A percentile compares a stretch with the other conserved stretches of the same genome.
These are phyloP conservation scores for Pocillopora damicornis DNA, from an alignment of 64 coral and sea anemone genomes.

Conservation along the genomic window DNA sequence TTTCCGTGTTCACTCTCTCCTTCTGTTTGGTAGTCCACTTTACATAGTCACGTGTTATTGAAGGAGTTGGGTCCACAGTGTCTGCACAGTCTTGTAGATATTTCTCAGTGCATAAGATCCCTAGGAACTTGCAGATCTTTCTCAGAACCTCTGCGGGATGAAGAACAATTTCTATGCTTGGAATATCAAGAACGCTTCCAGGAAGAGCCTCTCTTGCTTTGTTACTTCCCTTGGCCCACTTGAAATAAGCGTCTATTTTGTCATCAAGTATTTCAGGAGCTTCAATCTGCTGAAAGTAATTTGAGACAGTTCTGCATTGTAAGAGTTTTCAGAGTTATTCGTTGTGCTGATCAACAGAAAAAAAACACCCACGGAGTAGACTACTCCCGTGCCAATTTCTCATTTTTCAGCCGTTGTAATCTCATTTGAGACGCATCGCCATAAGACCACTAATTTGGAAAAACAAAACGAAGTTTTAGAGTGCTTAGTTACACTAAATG, in stretches of 20 bases:
- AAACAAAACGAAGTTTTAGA: too few species aligned
- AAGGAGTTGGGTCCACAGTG: slow-evolving; percentile 10
- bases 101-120: background rate
- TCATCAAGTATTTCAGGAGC: background rate
- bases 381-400: too few species aligned
- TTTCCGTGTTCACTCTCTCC: background rate
- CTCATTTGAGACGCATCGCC: too few species aligned
- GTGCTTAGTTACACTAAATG: too few species aligned
- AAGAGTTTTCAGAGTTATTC: too few species aligned
- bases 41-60: slow-evolving; percentile 1
- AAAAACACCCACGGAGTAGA: too few species aligned
- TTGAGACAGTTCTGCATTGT: too few species aligned
- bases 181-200: background rate
- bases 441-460: too few species aligned
- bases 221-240: slow-evolving; percentile 3
- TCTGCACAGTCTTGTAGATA: slow-evolving; percentile 1
- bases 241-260: background rate
- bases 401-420: too few species aligned
- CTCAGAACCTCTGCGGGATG: background rate
- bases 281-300: background rate
- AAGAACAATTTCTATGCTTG: background rate
- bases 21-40: background rate
- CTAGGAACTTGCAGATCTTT: background rate
- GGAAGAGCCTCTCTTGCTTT: background rate
- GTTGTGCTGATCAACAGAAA: too few species aligned